Evolutionary conservation across 2,113 vertebrate species (phyloP), one percentile per base, ranked within the genome.

Genomic region (Sander vitreus): DNA sequence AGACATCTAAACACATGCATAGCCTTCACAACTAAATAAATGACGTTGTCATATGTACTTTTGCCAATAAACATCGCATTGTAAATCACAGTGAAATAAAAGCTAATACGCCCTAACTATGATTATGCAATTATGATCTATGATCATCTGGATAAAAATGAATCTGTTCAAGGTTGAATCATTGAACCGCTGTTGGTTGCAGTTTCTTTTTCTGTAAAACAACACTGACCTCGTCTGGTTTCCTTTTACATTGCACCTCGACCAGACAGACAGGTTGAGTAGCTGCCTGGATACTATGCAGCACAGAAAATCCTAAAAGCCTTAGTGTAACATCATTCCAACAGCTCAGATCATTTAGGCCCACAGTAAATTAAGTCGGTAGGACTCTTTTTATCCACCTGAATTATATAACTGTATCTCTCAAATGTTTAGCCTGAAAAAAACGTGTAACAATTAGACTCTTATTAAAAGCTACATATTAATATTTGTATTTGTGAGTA

Each of bases 161-260:
- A 18, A 14, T 60, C 2, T 50, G 33, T 10, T 36, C n/a, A n/a
- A 16, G 15, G 6, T 0, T 73, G 8, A 43, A 45, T 19, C 59
- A n/a, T 16, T 19, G 15, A 18, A 57, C 50, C 6, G 27, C 25
- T 27, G 48, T 16, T 3, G 6, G 25, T 21, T 36, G 21, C 18
- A 23, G 6, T 33, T 63, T 33, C 2, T n/a, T 39, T 21, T 73
- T 25, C 50, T 39, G 2, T 76, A 33, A 50, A 51, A 21, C 76
- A 77, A 88, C 68, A 90, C 81, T 87, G 88, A 71, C 90, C 84
- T 85, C 88, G 0, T 64, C 1, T 87, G 90, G 88, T 68, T 18
- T 2, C 0, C 4, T 47, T 9, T 68, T 14, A 3, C 16, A 65
- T 25, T 76, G 67, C 83, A 73, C 6, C 33, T 39, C 2, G 11